Evolutionary conservation across 1,140 invertebrate genomes (phyloP).

Genomic region (Saccostrea echinata): DNA sequence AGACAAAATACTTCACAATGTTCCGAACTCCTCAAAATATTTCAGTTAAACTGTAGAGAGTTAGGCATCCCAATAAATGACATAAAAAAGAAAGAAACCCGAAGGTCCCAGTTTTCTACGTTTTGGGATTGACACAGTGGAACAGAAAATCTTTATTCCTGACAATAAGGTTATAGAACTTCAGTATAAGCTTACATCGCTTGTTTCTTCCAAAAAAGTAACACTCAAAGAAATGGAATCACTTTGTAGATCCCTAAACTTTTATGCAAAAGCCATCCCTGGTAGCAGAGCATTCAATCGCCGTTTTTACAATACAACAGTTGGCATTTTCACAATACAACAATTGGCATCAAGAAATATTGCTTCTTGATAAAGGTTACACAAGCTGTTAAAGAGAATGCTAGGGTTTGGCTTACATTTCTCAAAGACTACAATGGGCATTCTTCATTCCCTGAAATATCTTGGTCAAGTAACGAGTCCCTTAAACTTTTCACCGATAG

Average conservation of each 20-base stretch:
- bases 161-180: too few species aligned
- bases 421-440: too few species aligned
- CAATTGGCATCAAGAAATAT: not conserved
- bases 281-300: constrained; percentile 1
- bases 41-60: not conserved
- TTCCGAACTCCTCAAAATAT: not conserved
- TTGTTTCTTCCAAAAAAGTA: constrained; percentile 33
- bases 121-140: too few species aligned
- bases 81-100: constrained; percentile 35
- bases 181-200: too few species aligned
- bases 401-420: too few species aligned
- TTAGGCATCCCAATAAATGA: constrained; percentile 33
- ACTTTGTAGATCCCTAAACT: not conserved
- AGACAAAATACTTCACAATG: too few species aligned
- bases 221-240: not conserved
- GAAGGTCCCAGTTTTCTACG: not conserved
- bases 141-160: too few species aligned
- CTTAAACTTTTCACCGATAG: constrained; percentile 43
- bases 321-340: too few species aligned
- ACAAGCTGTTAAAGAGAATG: too few species aligned
- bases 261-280: constrained; percentile 37
- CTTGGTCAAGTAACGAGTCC: too few species aligned
- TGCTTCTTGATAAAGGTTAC: too few species aligned
- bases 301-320: not conserved
- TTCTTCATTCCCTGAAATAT: too few species aligned